Evolutionary conservation across 2,113 vertebrate genomes (phyloP), one percentile per base, ranked within the genome.

Genomic region (Cebidichthys violaceus): DNA sequence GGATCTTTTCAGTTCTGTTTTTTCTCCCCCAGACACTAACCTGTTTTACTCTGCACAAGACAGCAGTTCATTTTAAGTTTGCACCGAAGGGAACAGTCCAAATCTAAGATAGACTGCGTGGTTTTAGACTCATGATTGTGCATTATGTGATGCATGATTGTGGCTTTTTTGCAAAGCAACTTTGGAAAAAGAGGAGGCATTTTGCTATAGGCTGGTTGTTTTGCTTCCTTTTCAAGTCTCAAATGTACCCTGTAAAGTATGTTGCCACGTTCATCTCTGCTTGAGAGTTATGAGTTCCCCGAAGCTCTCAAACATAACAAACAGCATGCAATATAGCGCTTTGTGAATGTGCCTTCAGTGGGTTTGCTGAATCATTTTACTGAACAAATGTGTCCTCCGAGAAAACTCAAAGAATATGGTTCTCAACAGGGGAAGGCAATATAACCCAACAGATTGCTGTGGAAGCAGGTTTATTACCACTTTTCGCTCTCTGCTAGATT

Each of bases 221-320:
- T 85, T 45, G 69, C 82, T 85, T 83, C 88, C 59, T 74, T 80
- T 84, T 88, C 72, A 87, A 85, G 83, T 91, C 81, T 92, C 88
- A 67, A 86, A 92, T 81, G 83, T 61, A 68, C 81, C 60, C 85
- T 77, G 79, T 91, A 89, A 93, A 91, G 85, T 75, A 77, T 86
- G 86, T 87, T 88, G 90, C 88, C 87, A 81, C 82, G 88, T 94
- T 92, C 92, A 85, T 90, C 89, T 90, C 80, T 76, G 80, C 79
- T 77, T 33, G 43, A 94, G 92, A 94, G 86, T 93, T 90, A 95
- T 88, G 92, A 93, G 88, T 93, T 93, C 93, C 92, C 93, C 43
- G 77, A 92, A 94, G 92, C 92, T 89, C 90, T 94, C 88, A 88
- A 93, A 94, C 90, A 92, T 93, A 95, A 94, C 92, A 94, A 95